A percentile compares a stretch with the other conserved stretches of the same genome.
These are phyloP conservation scores for Pygathrix nemaeus DNA, from an alignment of 2,113 vertebrate species.

Conservation along the genomic window DNA sequence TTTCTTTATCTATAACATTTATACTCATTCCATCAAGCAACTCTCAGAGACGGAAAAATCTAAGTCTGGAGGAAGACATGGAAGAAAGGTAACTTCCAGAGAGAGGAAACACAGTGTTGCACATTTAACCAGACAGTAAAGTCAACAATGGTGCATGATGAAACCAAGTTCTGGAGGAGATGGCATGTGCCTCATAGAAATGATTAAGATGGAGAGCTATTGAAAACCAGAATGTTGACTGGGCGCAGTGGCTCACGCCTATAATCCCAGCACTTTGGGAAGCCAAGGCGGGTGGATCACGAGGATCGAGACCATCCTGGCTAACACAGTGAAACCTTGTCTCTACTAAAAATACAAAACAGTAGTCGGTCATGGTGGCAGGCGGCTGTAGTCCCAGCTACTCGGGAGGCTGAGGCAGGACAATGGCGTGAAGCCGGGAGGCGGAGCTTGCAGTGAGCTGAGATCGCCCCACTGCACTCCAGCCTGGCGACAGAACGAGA, in stretches of 20 bases:
- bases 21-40: background rate
- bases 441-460: fast-evolving
- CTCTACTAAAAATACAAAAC: too few relatives aligned
- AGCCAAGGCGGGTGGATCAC: too few relatives aligned
- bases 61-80: background rate
- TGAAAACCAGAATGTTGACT: background rate
- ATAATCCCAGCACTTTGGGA: too few relatives aligned
- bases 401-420: too few relatives aligned
- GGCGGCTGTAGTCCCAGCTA: too few relatives aligned
- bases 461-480: too few relatives aligned
- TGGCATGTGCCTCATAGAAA: background rate
- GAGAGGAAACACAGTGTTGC: background rate
- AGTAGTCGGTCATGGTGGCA: too few relatives aligned
- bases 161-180: background rate
- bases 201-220: background rate
- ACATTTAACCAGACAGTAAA: background rate
- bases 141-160: background rate
- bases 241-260: fast-evolving
- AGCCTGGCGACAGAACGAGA: too few relatives aligned
- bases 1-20: background rate
- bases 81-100: background rate
- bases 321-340: fast-evolving
- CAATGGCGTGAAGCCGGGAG: too few relatives aligned
- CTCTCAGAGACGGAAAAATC: background rate
- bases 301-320: too few relatives aligned